phyloP scores from a whole-genome alignment of 2,888 invertebrate genomes.

The Lissocephala sabroskyi region DNA sequence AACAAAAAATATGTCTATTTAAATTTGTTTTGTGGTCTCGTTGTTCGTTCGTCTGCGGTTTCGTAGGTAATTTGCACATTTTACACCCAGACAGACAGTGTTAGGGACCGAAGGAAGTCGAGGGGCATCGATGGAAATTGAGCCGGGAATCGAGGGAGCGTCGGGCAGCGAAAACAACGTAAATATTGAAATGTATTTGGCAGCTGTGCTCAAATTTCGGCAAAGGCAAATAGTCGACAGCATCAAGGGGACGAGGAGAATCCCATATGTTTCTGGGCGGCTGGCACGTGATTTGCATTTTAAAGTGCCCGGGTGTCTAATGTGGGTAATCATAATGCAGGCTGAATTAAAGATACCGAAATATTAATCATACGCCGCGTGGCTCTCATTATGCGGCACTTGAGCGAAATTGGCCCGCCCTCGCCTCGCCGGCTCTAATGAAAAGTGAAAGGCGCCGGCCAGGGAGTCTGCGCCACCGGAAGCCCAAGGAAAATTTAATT shows the following conservation, averaged over 20 bases:
- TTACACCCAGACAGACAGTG: conserved; percentile 61
- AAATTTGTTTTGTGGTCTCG: conserved; percentile 65
- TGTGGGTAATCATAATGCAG: conserved; percentile 58
- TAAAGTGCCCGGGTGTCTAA: conserved; percentile 38
- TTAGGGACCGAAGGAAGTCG: too few species aligned
- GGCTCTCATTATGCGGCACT: conserved; percentile 62
- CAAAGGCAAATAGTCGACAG: conserved; percentile 53
- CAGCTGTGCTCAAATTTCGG: conserved; percentile 58
- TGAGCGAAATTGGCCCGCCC: conserved; percentile 32
- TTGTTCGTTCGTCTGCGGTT: conserved; percentile 66
- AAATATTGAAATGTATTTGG: conserved; percentile 65
- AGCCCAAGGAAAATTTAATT: conserved; percentile 56
- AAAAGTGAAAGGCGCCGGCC: conserved; percentile 49
- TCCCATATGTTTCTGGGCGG: conserved; percentile 40
- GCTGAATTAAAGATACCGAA: conserved; percentile 47
- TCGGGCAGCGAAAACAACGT: conserved; percentile 52
- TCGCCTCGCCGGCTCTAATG: conserved; percentile 19
- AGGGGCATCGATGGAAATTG: conserved; percentile 22
- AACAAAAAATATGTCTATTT: conserved; percentile 60
- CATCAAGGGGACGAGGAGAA: too few species aligned
- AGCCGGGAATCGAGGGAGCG: conserved; percentile 11
- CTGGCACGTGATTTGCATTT: conserved; percentile 57
- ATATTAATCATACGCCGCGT: conserved; percentile 65
- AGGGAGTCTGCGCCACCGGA: conserved; percentile 26
- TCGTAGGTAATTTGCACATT: conserved; percentile 67